Evolutionary conservation across 2,888 invertebrate genomes (phyloP).

Genomic region (Lycia hirtaria): DNA sequence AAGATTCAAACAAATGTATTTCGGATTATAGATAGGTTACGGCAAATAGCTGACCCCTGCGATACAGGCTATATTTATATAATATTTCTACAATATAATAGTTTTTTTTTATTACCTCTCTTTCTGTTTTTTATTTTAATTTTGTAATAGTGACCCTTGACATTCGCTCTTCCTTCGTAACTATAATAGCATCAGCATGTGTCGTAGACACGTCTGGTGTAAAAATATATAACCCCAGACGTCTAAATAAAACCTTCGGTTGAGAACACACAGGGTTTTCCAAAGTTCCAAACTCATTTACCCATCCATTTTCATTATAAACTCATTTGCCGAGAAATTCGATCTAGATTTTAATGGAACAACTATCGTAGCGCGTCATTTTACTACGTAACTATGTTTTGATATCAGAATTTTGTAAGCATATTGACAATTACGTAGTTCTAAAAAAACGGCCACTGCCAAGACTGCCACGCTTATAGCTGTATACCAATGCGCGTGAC

Average conservation of each 20-base stretch:
- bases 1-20: too few relatives aligned
- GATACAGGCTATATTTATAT: too few relatives aligned
- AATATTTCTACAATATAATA: too few relatives aligned
- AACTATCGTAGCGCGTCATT: slow-evolving; percentile 2
- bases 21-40: too few relatives aligned
- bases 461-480: too few relatives aligned
- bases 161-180: background rate
- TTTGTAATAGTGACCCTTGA: too few relatives aligned
- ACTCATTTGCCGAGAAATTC: slow-evolving; percentile 43
- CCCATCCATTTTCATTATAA: slow-evolving; percentile 51
- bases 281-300: slow-evolving; percentile 56
- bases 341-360: slow-evolving; percentile 25
- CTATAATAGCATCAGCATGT: background rate
- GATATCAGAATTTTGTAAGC: background rate
- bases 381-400: background rate
- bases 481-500: too few relatives aligned
- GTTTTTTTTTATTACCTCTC: too few relatives aligned
- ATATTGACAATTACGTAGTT: too few relatives aligned
- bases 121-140: too few relatives aligned
- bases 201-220: slow-evolving; percentile 11
- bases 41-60: too few relatives aligned
- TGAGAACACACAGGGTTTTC: slow-evolving; percentile 47
- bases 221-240: slow-evolving; percentile 44
- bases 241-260: slow-evolving; percentile 48
- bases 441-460: background rate